Evolutionary conservation across 2,888 invertebrate species (phyloP).

Genomic region (Habroteleia sp.): DNA sequence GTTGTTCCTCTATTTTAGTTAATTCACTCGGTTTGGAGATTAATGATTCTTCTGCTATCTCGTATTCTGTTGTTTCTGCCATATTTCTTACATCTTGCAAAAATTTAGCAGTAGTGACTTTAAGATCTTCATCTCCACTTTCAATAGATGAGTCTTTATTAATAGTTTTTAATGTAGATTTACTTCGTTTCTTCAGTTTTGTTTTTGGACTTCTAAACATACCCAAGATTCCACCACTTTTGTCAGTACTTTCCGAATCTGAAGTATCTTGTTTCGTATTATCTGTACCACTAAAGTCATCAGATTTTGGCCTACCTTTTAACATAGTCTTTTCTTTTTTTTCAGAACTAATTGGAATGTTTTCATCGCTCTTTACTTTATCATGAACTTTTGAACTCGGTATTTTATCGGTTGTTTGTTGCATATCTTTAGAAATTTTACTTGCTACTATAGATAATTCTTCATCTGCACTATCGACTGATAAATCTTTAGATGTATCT

Average conservation of each 20-base stretch:
- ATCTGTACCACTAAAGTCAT: constrained; percentile 25
- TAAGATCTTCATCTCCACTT: constrained; percentile 73
- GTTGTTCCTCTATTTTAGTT: constrained; percentile 32
- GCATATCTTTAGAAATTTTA: too few relatives aligned
- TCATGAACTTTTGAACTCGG: neutral
- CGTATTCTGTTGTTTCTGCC: constrained; percentile 77
- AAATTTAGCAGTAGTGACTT: constrained; percentile 9
- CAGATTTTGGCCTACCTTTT: constrained; percentile 29
- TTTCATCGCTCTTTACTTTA: neutral
- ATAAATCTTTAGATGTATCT: constrained; percentile 74
- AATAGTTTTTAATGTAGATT: constrained; percentile 71
- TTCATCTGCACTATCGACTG: too few relatives aligned
- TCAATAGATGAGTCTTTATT: constrained; percentile 74
- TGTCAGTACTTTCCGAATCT: constrained; percentile 49
- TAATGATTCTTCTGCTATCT: too few relatives aligned
- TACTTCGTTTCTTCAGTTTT: constrained; percentile 71
- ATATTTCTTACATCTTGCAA: too few relatives aligned
- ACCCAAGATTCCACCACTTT: constrained; percentile 72
- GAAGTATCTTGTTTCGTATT: constrained; percentile 27
- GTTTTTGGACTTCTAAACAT: constrained; percentile 76
- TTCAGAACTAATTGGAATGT: constrained; percentile 1
- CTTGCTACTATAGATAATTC: too few relatives aligned
- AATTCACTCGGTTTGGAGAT: neutral
- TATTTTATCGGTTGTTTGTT: constrained; percentile 1
- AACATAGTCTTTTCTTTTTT: neutral